Conservation (phyloP, 2,113 vertebrate genomes). For the Bufo gargarizans region DNA sequence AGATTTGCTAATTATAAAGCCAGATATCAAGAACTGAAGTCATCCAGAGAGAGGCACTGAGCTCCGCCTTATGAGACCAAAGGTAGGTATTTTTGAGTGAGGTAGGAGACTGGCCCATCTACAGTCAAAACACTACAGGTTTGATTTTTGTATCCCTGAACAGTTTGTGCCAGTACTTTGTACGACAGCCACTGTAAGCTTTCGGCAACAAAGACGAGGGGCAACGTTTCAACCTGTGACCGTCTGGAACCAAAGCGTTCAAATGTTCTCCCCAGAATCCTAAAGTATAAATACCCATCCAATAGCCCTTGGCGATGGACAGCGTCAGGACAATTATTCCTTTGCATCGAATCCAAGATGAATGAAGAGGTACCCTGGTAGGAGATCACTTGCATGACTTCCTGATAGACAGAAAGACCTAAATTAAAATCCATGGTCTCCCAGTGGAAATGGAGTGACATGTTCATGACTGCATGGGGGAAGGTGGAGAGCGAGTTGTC, state of each 20-base stretch:
- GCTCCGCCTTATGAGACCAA: no score
- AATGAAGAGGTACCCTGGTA: constrained; percentile 25
- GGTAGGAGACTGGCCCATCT: background rate
- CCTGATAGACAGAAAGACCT: constrained; percentile 8
- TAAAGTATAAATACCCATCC: constrained; percentile 22
- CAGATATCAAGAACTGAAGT: no score
- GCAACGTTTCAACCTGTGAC: background rate
- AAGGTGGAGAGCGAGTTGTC: constrained; percentile 33
- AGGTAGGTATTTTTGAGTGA: no score
- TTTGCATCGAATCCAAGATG: constrained; percentile 37
- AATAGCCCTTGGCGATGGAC: constrained; percentile 41
- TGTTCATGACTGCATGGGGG: constrained; percentile 8
- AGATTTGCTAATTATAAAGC: no score
- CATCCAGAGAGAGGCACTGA: no score
- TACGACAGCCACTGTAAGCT: no score
- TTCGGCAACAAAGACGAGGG: background rate
- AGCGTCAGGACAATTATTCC: constrained; percentile 31
- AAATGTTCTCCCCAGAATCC: constrained; percentile 1
- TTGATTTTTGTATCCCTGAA: background rate
- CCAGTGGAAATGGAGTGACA: constrained; percentile 41
- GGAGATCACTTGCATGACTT: constrained; percentile 25
- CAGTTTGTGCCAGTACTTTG: background rate
- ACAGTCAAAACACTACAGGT: background rate
- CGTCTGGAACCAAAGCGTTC: background rate
- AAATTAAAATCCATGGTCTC: constrained; percentile 38